Percentiles rank a stretch among this genome's conserved stretches.
Evolutionary conservation across 2,113 vertebrate genomes (phyloP).

Genomic region (Excalfactoria chinensis): DNA sequence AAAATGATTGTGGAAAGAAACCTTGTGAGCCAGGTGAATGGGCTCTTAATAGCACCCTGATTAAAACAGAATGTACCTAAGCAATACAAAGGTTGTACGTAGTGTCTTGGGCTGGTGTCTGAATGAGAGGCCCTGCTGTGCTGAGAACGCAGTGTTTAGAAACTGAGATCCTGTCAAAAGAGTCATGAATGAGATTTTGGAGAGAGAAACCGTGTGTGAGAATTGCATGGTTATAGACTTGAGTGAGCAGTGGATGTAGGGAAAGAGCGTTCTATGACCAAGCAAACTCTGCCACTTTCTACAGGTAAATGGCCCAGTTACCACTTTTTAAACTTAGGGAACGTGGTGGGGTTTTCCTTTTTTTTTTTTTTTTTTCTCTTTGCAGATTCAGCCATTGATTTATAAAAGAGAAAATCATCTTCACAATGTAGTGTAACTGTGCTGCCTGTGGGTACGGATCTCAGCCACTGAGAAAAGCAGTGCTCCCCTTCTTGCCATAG

Average conservation of each 20-base stretch:
- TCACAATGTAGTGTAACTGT: neutral
- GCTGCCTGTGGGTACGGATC: neutral
- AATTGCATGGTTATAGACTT: neutral
- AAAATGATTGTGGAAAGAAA: neutral
- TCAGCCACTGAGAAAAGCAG: rapidly evolving
- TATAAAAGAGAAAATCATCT: neutral
- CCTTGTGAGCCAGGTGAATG: neutral
- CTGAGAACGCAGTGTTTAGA: slow-evolving; percentile 17
- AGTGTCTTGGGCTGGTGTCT: neutral
- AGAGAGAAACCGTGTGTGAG: neutral
- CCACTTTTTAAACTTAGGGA: neutral
- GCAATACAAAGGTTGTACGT: neutral
- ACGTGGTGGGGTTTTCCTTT: neutral
- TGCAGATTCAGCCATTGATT: neutral
- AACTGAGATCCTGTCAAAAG: neutral
- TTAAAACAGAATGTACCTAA: slow-evolving; percentile 1
- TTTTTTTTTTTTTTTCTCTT: too few relatives aligned
- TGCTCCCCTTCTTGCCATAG: neutral
- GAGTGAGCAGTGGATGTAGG: neutral
- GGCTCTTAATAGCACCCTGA: neutral
- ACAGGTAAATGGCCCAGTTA: rapidly evolving
- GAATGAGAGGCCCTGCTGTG: neutral
- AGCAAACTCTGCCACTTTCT: neutral
- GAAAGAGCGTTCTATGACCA: neutral
- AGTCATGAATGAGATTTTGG: neutral